Evolutionary conservation across 2,888 invertebrate species (phyloP).

Genomic region (Ochropacha duplaris): DNA sequence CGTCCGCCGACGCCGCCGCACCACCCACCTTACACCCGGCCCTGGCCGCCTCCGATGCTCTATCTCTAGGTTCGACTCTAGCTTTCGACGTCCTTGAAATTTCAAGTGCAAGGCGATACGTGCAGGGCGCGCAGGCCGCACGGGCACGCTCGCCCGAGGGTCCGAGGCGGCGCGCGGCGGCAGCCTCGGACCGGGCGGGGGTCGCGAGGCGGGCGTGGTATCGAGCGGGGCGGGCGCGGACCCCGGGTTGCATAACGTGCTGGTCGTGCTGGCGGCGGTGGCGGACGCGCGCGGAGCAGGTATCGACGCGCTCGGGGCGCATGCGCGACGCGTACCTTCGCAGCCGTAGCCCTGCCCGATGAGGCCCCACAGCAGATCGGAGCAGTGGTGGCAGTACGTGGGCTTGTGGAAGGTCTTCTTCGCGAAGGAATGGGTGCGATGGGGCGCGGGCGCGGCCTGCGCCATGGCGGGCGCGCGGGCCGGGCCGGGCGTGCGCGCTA

Average conservation of each 20-base stretch:
- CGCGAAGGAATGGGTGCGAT: conserved; percentile 96
- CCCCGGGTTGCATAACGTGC: conserved; percentile 64
- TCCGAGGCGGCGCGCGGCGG: conserved; percentile 20
- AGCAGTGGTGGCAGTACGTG: conserved; percentile 99
- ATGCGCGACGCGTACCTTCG: conserved; percentile 92
- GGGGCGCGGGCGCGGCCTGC: conserved; percentile 85
- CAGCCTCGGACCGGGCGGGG: conserved; percentile 21
- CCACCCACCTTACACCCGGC: neutral
- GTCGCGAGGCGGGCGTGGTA: conserved; percentile 39
- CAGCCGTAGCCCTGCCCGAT: conserved; percentile 99
- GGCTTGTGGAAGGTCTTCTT: conserved; percentile 99
- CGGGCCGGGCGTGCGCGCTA: conserved; percentile 80
- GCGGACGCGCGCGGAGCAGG: conserved; percentile 57
- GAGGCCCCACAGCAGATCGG: conserved; percentile 99
- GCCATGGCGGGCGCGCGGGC: conserved; percentile 82
- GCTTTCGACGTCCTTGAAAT: conserved; percentile 39
- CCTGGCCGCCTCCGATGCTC: neutral
- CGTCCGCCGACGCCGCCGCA: conserved; percentile 9
- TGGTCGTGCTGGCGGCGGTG: conserved; percentile 63
- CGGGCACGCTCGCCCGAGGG: conserved; percentile 19
- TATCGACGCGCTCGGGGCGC: conserved; percentile 75
- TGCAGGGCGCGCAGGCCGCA: conserved; percentile 16
- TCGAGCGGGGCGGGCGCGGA: conserved; percentile 34
- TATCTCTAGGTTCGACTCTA: neutral
- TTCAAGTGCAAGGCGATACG: conserved; percentile 47